Conservation (phyloP, 2,888 invertebrate species). For the Ligdia adustata region DNA sequence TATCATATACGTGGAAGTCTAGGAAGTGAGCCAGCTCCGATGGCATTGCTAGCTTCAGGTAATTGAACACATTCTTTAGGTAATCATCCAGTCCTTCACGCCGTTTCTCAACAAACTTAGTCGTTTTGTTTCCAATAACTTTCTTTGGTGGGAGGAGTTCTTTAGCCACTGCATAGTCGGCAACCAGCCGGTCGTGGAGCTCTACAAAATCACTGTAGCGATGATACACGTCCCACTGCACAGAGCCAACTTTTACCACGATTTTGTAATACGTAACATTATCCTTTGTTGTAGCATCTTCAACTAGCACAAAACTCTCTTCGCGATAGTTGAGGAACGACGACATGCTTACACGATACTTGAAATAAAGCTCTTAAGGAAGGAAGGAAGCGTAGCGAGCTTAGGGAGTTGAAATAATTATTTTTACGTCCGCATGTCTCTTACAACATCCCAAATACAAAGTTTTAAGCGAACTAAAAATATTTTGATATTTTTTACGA, state of each 20-base stretch:
- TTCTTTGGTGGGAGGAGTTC: constrained; percentile 97
- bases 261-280: constrained; percentile 90
- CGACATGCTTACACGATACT: constrained; percentile 83
- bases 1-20: constrained; percentile 95
- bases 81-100: constrained; percentile 92
- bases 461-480: not conserved
- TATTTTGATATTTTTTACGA: too few relatives aligned
- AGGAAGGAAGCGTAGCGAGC: constrained; percentile 2
- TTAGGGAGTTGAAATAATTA: constrained; percentile 1
- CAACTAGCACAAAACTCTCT: constrained; percentile 87
- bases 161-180: constrained; percentile 91
- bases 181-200: constrained; percentile 92
- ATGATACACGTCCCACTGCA: constrained; percentile 92
- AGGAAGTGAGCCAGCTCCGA: constrained; percentile 92
- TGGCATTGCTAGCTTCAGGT: constrained; percentile 91
- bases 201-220: constrained; percentile 96
- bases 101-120: constrained; percentile 93
- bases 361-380: too few relatives aligned
- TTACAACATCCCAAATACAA: not conserved
- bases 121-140: constrained; percentile 94
- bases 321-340: constrained; percentile 88
- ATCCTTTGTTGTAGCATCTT: constrained; percentile 85
- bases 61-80: constrained; percentile 89
- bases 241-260: constrained; percentile 86
- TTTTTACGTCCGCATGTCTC: not conserved